These are phyloP conservation scores for Nycteola revayana DNA, from an alignment of 2,888 invertebrate genomes.

Conservation along the genomic window DNA sequence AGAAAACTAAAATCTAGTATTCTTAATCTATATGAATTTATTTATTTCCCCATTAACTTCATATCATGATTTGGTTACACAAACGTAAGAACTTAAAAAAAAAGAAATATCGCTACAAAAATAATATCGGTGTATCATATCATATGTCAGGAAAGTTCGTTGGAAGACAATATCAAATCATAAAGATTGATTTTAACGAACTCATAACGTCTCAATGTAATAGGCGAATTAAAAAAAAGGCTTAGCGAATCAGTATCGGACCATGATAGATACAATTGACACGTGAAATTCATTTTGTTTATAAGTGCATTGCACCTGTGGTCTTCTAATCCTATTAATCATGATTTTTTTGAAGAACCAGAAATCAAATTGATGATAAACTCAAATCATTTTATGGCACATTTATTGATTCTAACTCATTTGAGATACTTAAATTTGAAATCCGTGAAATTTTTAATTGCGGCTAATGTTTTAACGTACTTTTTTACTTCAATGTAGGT, in stretches of 20 bases:
- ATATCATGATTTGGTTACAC: too few relatives aligned
- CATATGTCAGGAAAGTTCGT: too few relatives aligned
- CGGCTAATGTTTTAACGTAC: slow-evolving; percentile 25
- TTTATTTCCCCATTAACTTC: too few relatives aligned
- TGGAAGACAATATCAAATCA: too few relatives aligned
- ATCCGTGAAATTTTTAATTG: slow-evolving; percentile 40
- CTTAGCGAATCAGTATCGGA: slow-evolving; percentile 3
- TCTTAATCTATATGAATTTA: too few relatives aligned
- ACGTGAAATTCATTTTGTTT: slow-evolving; percentile 13
- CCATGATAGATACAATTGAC: slow-evolving; percentile 3
- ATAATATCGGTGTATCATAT: too few relatives aligned
- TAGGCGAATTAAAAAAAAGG: slow-evolving; percentile 10
- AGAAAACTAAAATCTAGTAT: too few relatives aligned
- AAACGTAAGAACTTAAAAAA: too few relatives aligned
- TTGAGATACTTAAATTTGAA: slow-evolving; percentile 33
- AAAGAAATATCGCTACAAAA: too few relatives aligned
- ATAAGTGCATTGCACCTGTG: slow-evolving; percentile 26
- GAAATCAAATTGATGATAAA: slow-evolving; percentile 30
- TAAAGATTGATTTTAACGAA: too few relatives aligned
- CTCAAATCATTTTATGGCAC: slow-evolving; percentile 34
- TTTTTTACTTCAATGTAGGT: slow-evolving; percentile 19
- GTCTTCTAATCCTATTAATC: slow-evolving; percentile 22
- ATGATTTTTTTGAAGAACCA: slow-evolving; percentile 23
- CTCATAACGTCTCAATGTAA: slow-evolving; percentile 2
- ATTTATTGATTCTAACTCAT: slow-evolving; percentile 38